A percentile compares a stretch with the other conserved stretches of the same genome.
Conservation (phyloP, 2,888 invertebrate genomes). For the Cremastinae sp. region DNA sequence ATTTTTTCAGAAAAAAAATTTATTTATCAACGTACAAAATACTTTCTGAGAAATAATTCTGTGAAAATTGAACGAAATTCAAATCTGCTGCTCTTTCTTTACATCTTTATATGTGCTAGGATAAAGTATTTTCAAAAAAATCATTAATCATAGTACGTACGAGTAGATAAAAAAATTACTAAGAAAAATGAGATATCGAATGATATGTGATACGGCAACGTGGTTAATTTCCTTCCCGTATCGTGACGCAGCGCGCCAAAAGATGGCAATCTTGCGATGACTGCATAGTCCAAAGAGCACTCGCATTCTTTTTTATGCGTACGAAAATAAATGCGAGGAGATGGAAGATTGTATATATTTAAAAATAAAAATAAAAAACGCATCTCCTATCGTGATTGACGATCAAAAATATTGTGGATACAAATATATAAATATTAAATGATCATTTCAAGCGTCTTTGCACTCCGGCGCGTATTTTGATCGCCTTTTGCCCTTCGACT, state of each 20-base stretch:
- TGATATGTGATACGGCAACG: conserved; percentile 14
- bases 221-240: conserved; percentile 13
- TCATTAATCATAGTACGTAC: no score
- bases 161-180: no score
- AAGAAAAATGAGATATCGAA: conserved; percentile 2
- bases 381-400: no score
- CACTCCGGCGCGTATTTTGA: conserved; percentile 45
- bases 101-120: no score
- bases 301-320: not conserved
- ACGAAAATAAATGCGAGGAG: conserved; percentile 2
- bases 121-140: no score
- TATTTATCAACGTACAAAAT: no score
- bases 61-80: no score
- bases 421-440: not conserved
- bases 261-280: conserved; percentile 40
- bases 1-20: no score
- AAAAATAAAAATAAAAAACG: conserved; percentile 1
- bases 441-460: not conserved
- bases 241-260: conserved; percentile 46
- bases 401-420: not conserved
- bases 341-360: not conserved
- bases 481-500: conserved; percentile 23
- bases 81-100: no score
- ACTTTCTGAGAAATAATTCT: no score
- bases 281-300: conserved; percentile 56